phyloP scores from a whole-genome alignment of 2,888 invertebrate genomes.

The Eugnorisma glareosa region DNA sequence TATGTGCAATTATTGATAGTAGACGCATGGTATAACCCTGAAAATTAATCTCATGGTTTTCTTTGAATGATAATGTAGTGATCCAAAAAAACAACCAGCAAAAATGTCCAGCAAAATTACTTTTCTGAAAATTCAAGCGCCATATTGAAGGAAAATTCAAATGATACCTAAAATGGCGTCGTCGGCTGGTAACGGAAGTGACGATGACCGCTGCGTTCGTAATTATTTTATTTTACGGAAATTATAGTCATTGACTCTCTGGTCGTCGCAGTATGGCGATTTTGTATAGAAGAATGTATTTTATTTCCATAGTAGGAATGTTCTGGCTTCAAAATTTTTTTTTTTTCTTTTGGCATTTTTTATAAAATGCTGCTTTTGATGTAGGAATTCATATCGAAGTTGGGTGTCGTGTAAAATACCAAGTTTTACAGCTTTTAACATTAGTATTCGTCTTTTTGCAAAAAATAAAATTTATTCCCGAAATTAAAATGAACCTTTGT shows the following conservation, averaged over 20 bases:
- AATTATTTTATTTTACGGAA: conserved; percentile 68
- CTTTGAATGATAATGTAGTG: background rate
- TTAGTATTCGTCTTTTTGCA: background rate
- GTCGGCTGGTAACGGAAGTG: conserved; percentile 59
- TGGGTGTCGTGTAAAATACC: background rate
- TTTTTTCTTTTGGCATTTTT: background rate
- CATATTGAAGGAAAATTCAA: conserved; percentile 29
- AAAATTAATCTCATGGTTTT: background rate
- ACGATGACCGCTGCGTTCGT: conserved; percentile 65
- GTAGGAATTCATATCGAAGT: background rate
- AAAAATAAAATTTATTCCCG: background rate
- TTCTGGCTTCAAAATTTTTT: background rate
- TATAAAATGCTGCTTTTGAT: background rate
- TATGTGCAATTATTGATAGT: background rate
- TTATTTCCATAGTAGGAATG: background rate
- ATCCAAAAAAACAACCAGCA: background rate
- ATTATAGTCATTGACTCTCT: conserved; percentile 62
- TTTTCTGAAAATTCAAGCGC: background rate
- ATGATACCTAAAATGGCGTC: conserved; percentile 45
- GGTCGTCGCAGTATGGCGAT: conserved; percentile 48
- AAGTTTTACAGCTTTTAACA: background rate
- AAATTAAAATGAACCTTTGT: background rate
- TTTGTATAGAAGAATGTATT: conserved; percentile 26
- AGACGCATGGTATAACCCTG: background rate
- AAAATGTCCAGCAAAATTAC: no score